phyloP scores from a whole-genome alignment of 2,797 vertebrate species.

The Gymnopithys bicolor region DNA sequence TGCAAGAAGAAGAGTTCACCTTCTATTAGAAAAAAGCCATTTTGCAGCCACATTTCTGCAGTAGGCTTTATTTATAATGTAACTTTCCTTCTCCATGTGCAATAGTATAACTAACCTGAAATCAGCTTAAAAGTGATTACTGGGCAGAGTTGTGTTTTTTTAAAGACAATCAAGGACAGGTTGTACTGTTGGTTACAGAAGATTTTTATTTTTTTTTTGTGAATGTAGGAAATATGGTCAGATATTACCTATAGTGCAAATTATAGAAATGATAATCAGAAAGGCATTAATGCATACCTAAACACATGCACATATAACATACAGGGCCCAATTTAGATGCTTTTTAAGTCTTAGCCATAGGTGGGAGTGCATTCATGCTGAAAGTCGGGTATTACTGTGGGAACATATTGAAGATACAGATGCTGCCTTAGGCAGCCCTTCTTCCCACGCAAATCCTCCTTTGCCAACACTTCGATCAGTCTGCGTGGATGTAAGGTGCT shows the following conservation, averaged over 20 bases:
- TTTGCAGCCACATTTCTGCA: background rate
- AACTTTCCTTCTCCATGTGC: background rate
- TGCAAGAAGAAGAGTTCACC: background rate
- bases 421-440: constrained; percentile 48
- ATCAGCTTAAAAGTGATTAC: background rate
- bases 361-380: constrained; percentile 16
- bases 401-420: constrained; percentile 53
- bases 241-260: background rate
- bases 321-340: background rate
- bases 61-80: background rate
- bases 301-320: background rate
- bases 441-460: constrained; percentile 9
- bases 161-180: background rate
- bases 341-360: constrained; percentile 4
- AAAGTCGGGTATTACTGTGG: constrained; percentile 7
- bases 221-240: background rate
- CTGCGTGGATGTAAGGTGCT: constrained; percentile 3
- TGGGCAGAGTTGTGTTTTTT: background rate
- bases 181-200: background rate
- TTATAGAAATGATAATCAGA: background rate
- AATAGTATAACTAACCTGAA: background rate
- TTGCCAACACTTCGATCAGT: constrained; percentile 45
- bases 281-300: background rate
- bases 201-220: background rate
- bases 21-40: background rate